Conservation (phyloP, 53 echinoderm and acorn worm genomes). For the Pentamera pediparva region DNA sequence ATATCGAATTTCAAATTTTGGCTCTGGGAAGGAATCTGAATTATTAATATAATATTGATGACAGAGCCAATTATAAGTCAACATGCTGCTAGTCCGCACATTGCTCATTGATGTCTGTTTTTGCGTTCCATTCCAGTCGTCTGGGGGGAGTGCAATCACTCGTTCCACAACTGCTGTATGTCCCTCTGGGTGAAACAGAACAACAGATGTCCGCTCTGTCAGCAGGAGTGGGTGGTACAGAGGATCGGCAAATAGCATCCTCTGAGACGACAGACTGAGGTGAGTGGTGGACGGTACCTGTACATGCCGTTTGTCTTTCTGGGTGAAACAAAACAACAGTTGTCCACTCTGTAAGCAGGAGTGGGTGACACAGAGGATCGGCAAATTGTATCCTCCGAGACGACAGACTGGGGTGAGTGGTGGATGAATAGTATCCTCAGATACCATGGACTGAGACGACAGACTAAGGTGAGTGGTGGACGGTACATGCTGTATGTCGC, state of each 20-base stretch:
- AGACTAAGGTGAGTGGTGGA: no score
- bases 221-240: constrained; percentile 98
- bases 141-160: constrained; percentile 99
- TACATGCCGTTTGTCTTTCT: constrained; percentile 99
- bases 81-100: no score
- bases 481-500: constrained; percentile 99
- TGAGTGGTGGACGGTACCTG: no score
- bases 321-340: constrained; percentile 99
- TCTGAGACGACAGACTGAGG: no score
- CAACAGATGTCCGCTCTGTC: constrained; percentile 95
- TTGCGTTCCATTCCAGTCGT: constrained; percentile 61
- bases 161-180: constrained; percentile 99
- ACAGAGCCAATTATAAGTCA: no score
- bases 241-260: constrained; percentile 75
- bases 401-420: no score
- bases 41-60: no score
- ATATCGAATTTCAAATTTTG: no score
- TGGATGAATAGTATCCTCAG: no score
- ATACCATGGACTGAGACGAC: no score
- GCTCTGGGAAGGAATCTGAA: no score
- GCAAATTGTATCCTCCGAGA: constrained; percentile 51
- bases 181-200: constrained; percentile 99
- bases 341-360: constrained; percentile 98
- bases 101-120: no score
- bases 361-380: constrained; percentile 96